Evolutionary conservation across 2,888 invertebrate species (phyloP).

Genomic region (Chalcosyrphus nemorum): DNA sequence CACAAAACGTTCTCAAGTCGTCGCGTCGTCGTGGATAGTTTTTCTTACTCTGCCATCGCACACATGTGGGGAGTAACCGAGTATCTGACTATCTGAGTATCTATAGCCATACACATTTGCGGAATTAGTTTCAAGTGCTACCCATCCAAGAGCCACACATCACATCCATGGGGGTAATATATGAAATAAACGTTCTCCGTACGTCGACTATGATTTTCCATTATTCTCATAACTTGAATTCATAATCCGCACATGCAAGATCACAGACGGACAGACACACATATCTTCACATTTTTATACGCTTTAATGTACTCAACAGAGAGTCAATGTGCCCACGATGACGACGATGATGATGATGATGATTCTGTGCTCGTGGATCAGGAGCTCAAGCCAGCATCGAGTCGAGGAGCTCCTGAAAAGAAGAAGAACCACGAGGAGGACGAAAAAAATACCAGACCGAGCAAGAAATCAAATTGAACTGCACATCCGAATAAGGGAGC

Average conservation of each 20-base stretch:
- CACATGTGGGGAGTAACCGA: slow-evolving; percentile 37
- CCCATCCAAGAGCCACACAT: slow-evolving; percentile 63
- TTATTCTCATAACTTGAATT: slow-evolving; percentile 73
- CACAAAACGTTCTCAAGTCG: slow-evolving; percentile 70
- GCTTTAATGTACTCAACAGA: slow-evolving; percentile 56
- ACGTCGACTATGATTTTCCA: slow-evolving; percentile 71
- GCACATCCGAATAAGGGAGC: slow-evolving; percentile 53
- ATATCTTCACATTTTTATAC: slow-evolving; percentile 15
- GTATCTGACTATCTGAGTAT: slow-evolving; percentile 2
- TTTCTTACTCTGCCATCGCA: slow-evolving; percentile 41
- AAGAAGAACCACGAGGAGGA: not conserved
- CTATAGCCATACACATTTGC: slow-evolving; percentile 61
- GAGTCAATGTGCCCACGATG: slow-evolving; percentile 58
- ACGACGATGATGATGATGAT: slow-evolving; percentile 18
- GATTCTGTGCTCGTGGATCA: slow-evolving; percentile 25
- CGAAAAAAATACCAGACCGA: slow-evolving; percentile 25
- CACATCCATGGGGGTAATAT: slow-evolving; percentile 68
- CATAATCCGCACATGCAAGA: slow-evolving; percentile 69
- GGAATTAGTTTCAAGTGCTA: slow-evolving; percentile 72
- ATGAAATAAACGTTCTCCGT: slow-evolving; percentile 72
- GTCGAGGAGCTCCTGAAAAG: slow-evolving; percentile 44
- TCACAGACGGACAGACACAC: not conserved
- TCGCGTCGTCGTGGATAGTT: slow-evolving; percentile 51
- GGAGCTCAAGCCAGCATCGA: slow-evolving; percentile 31
- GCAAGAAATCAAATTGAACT: slow-evolving; percentile 57